Evolutionary conservation across 2,113 vertebrate genomes (phyloP), one percentile per base, ranked within the genome.

Genomic region (Brachyhypopomus occidentalis): DNA sequence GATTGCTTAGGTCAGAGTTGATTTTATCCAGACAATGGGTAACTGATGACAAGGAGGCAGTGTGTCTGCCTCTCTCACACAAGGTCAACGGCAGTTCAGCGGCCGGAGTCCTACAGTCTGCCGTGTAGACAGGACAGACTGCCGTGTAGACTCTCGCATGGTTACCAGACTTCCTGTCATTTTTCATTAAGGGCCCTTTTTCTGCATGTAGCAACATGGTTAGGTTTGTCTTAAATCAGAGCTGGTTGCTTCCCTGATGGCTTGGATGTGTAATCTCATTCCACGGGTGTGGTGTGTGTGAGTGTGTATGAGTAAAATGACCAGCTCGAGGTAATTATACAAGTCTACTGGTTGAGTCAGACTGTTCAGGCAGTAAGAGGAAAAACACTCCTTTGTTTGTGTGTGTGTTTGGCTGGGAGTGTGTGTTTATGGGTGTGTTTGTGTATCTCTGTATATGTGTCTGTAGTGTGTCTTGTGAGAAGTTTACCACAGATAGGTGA

Each of bases 71-170:
- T 17, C 30, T 11, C 19, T 6, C 41, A 25, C 20, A 23, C 20
- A 36, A 41, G 67, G 76, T 78, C 71, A 75, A 58, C 11, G 69
- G 56, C 2, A 73, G 66, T 59, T 80, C 41, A 80, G n/a, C 59
- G n/a, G 78, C 55, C 55, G 64, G n/a, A 27, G 22, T 64, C 34
- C 22, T 48, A 19, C 45, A n/a, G 16, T 63, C 77, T 60, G 58
- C 62, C 55, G 73, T 62, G 55, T 67, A 69, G 22, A 71, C 63
- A 14, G 45, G 9, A 9, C 45, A 52, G 9, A 14, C 12, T 52
- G 2, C 12, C 45, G 12, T 41, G 45, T 52, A 52, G 30, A 30
- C 30, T 30, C 30, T 30, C 30, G 30, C 30, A 30, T 30, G 30
- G 30, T 30, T 30, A 30, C 12, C 12, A 25, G 17, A n/a, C 52